A percentile compares a stretch with the other conserved stretches of the same genome.
These are phyloP conservation scores for Cheilosia soror DNA, from an alignment of 2,888 invertebrate species.

Conservation along the genomic window DNA sequence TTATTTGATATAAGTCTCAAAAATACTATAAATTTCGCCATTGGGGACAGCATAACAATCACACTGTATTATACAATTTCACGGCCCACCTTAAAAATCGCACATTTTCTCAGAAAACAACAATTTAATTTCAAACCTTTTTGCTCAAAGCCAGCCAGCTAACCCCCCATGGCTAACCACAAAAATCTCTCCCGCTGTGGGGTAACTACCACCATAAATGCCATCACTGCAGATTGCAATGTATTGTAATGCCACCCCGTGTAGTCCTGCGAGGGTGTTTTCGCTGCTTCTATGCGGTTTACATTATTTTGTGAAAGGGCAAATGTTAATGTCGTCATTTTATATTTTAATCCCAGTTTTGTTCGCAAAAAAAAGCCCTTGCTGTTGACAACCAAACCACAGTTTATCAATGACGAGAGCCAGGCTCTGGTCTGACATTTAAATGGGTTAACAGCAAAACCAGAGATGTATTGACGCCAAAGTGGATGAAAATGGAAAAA, in stretches of 20 bases:
- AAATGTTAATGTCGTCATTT: constrained; percentile 51
- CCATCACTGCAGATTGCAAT: constrained; percentile 26
- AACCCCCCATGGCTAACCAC: constrained; percentile 23
- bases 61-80: constrained; percentile 11
- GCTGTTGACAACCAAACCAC: constrained; percentile 41
- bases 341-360: constrained; percentile 15
- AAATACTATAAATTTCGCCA: constrained; percentile 13
- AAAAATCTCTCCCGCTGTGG: constrained; percentile 3
- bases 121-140: constrained; percentile 32
- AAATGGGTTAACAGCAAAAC: background rate
- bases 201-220: constrained; percentile 1
- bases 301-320: constrained; percentile 22
- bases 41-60: background rate
- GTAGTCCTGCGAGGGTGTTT: constrained; percentile 6
- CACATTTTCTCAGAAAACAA: constrained; percentile 33
- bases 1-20: background rate
- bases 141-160: background rate
- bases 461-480: background rate
- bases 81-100: constrained; percentile 39
- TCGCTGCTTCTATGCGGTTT: constrained; percentile 16
- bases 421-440: constrained; percentile 19
- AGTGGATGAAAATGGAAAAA: background rate
- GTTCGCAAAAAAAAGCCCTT: constrained; percentile 2
- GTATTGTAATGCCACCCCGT: constrained; percentile 5
- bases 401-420: constrained; percentile 10